A percentile compares a stretch with the other conserved stretches of the same genome.
phyloP scores from a whole-genome alignment of 2,888 invertebrate species.

The Diarsia mendica region DNA sequence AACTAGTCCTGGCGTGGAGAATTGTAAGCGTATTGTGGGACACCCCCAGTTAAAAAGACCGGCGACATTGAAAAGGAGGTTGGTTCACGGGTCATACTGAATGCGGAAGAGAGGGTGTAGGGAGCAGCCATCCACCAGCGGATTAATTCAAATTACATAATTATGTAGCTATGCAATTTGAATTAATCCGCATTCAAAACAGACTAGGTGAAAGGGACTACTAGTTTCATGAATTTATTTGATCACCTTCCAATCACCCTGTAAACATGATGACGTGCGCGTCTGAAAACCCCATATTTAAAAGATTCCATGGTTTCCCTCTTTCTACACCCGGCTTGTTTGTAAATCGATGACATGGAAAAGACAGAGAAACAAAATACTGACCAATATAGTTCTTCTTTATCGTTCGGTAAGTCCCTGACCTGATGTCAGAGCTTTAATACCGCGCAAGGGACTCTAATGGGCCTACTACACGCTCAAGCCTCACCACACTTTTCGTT shows the following conservation, averaged over 20 bases:
- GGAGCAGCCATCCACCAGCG: neutral
- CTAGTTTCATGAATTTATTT: neutral
- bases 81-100: neutral
- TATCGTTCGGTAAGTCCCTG: neutral
- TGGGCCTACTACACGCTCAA: too few species aligned
- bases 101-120: too few species aligned
- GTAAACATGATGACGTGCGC: too few species aligned
- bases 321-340: neutral
- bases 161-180: too few species aligned
- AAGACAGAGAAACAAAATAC: neutral
- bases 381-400: neutral
- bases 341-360: too few species aligned
- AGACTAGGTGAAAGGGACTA: neutral
- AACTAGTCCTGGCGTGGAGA: neutral
- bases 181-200: too few species aligned
- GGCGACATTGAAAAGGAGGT: neutral
- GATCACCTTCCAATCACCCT: neutral
- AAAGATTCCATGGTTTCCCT: neutral
- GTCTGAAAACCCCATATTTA: too few species aligned
- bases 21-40: neutral
- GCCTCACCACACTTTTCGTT: too few species aligned
- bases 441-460: too few species aligned
- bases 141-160: neutral
- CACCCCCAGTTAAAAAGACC: too few species aligned
- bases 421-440: too few species aligned